Evolutionary conservation across 1,140 invertebrate genomes (phyloP), one percentile per base, ranked within the genome.

Genomic region (Nymphalis io): DNA sequence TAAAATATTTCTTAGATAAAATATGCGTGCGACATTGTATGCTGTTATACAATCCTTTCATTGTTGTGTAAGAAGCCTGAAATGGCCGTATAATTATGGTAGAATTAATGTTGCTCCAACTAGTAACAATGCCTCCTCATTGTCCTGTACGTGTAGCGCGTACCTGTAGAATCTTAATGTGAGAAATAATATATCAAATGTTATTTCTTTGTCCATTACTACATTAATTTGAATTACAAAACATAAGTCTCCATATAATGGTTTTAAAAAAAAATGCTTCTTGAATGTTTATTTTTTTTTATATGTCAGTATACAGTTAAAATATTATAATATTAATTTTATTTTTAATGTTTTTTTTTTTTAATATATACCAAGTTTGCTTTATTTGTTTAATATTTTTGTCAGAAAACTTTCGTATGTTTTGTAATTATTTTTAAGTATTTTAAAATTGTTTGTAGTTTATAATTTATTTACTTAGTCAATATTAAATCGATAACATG

Each of bases 31-130:
- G n/a, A 27, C 21, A 55, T 23, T 55, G 51, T 55, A 27, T n/a
- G 10, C 15, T 27, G 15, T 55, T 27, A 55, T 16, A 23, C 23
- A 27, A 55, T 21, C 51, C 15, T 55, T 27, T 21, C 13, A 51
- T 55, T 55, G 51, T 55, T 55, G 21, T 51, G 12, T 51, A 51
- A 51, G 48, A 51, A 18, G 48, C 11, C 51, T 55, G 13, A 23
- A 55, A 23, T 27, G 21, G 51, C 12, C 51, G 51, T 55, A 27
- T 55, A 55, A 55, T 55, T 55, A 55, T 51, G 48, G 48, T 21
- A 13, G 51, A 55, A 55, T 55, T 55, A 55, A 16, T 44, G n/a
- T n/a, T 10, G 13, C 40, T 44, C 40, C n/a, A 13, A 44, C 40
- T 13, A 4, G n/a, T 44, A 44, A 44, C 40, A 44, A 44, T 44